Base-by-base conservation (phyloP, 2,888 invertebrate species). In the Nymphalis polychloros region DNA sequence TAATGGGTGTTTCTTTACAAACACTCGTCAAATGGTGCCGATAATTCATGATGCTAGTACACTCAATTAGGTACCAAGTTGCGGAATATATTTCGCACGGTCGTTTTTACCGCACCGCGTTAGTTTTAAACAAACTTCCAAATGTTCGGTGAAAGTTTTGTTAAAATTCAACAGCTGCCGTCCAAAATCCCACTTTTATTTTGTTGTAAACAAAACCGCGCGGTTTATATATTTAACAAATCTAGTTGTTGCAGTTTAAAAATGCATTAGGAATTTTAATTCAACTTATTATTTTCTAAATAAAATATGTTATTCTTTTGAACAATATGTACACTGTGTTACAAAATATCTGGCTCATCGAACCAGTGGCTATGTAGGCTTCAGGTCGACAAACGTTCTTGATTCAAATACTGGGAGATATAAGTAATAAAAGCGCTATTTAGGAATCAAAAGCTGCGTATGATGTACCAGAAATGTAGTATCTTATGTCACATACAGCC, bases 61-160 rank as follows among this genome's bases (percentile, higher is more conserved):
- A 62, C 52, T 59, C 55, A 65, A 65, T 63, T 68, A 63, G 57
- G 49, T 52, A 65, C 60, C 65, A 63, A 65, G 65, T 49, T 67
- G 64, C 63, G 35, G 68, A 23, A 23, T 68, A 68, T 62, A 63
- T 70, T 72, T 70, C 59, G 59, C 63, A 35, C 59, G 59, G 62
- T 59, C 65, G 67, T 68, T 72, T 72, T 67, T 69, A 35, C 63
- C 52, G 50, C 67, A 64, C 59, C 59, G 53, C 64, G 53, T 62
- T 65, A 72, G 73, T 73, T 72, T 64, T 61, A 59, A 72, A 70
- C 73, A 72, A 73, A 73, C 73, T 73, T 73, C 63, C 66, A 73
- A 72, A 72, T 73, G 65, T 72, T 68, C 59, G 64, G 59, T 63
- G 67, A 64, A 68, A 73, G 70, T 73, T 70, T 59, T 53, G 72